A percentile compares a stretch with the other conserved stretches of the same genome.
phyloP scores from a whole-genome alignment of 1,140 invertebrate genomes.

The Neodiprion virginianus region DNA sequence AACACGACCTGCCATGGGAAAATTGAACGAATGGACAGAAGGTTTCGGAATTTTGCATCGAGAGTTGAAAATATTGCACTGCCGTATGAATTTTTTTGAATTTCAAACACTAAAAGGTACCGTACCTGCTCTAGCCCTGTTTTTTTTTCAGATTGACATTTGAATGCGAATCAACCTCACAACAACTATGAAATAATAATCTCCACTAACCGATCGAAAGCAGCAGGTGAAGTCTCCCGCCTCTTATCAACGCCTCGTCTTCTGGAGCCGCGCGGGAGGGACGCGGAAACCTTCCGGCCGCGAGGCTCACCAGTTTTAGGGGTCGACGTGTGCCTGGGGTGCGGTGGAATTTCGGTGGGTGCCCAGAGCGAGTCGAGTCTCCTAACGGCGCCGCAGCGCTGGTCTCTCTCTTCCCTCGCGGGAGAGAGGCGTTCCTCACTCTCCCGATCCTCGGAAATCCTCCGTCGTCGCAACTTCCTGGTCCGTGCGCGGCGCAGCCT shows the following conservation, averaged over 20 bases:
- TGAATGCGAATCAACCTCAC: too few species aligned
- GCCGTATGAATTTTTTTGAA: too few species aligned
- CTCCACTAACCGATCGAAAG: not conserved
- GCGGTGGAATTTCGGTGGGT: conserved; percentile 28
- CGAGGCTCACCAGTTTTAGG: conserved; percentile 34
- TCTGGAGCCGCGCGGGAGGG: not conserved
- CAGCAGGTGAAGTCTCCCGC: not conserved
- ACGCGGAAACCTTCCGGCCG: not conserved
- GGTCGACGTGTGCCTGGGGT: conserved; percentile 48
- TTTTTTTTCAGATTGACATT: too few species aligned
- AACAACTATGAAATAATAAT: too few species aligned
- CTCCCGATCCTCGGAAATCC: conserved; percentile 25
- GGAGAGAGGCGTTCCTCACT: conserved; percentile 6
- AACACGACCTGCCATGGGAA: too few species aligned
- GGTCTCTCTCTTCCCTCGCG: conserved; percentile 24
- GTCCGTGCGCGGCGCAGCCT: conserved; percentile 23
- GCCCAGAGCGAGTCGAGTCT: conserved; percentile 31
- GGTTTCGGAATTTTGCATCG: too few species aligned
- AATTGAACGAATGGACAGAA: too few species aligned
- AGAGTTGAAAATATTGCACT: too few species aligned
- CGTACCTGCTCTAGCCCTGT: too few species aligned
- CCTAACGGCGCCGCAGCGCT: conserved; percentile 11
- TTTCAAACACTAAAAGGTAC: too few species aligned
- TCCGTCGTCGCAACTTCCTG: conserved; percentile 17
- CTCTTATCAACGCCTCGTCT: not conserved